A percentile compares a stretch with the other conserved stretches of the same genome.
phyloP scores from a whole-genome alignment of 2,113 vertebrate genomes.

The Corydoras sp. region DNA sequence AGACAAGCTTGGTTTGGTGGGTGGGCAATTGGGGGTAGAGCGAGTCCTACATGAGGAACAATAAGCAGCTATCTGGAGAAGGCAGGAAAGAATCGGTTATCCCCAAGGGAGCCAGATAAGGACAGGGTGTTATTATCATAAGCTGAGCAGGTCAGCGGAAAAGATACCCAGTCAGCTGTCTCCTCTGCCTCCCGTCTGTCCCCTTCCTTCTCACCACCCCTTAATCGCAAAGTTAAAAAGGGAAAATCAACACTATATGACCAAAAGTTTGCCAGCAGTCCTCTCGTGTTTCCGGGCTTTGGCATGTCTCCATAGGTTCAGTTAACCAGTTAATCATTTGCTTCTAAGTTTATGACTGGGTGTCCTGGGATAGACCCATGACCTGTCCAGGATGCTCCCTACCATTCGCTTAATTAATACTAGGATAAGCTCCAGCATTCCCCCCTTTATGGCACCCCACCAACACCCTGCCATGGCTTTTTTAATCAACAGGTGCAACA shows the following conservation, averaged over 20 bases:
- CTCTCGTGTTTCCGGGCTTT: no score
- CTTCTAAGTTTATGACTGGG: no score
- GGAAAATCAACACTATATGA: constrained; percentile 9
- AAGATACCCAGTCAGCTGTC: constrained; percentile 50
- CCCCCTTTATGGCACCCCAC: no score
- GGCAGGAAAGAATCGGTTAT: constrained; percentile 53
- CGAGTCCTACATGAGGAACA: constrained; percentile 33
- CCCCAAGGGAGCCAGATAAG: constrained; percentile 50
- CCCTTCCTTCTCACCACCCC: constrained; percentile 19
- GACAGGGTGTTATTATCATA: constrained; percentile 55
- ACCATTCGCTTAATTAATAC: no score
- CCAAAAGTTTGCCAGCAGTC: no score
- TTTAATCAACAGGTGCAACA: no score
- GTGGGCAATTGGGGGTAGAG: constrained; percentile 9
- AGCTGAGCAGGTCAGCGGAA: constrained; percentile 54
- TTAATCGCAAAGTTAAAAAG: constrained; percentile 21
- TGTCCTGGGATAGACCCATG: no score
- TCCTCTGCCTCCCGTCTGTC: constrained; percentile 32
- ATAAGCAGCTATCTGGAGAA: constrained; percentile 52
- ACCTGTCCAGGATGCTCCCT: no score
- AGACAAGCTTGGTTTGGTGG: constrained; percentile 17
- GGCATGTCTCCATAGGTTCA: no score
- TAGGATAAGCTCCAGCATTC: no score
- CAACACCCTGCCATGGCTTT: no score
- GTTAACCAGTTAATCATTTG: no score